These are phyloP conservation scores for Cinclus mexicanus DNA, from an alignment of 2,113 vertebrate genomes.

Conservation along the genomic window DNA sequence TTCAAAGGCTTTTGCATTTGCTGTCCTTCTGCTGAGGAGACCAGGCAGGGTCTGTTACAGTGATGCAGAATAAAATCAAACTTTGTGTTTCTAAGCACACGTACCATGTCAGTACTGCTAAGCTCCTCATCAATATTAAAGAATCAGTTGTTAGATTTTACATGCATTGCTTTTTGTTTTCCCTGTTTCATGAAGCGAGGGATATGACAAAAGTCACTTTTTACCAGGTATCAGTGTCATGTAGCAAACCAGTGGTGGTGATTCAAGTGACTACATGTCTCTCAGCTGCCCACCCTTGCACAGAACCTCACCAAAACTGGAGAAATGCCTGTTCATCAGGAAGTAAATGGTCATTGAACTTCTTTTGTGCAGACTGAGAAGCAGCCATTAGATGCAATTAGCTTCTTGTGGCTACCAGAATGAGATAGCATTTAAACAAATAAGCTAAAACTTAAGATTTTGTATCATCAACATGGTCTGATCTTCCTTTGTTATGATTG, in stretches of 20 bases:
- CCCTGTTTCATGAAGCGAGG: not conserved
- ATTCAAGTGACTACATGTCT: not conserved
- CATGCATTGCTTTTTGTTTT: not conserved
- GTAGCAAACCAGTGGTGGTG: not conserved
- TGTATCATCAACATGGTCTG: not conserved
- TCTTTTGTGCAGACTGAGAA: not conserved
- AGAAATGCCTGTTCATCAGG: fast-evolving
- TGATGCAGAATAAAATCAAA: not conserved
- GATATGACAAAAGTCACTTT: not conserved
- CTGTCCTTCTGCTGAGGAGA: not conserved
- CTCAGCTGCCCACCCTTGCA: not conserved
- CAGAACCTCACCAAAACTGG: not conserved
- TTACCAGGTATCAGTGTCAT: not conserved
- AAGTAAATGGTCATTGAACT: not conserved
- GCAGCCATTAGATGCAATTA: not conserved
- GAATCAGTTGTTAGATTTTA: not conserved
- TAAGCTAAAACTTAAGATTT: not conserved
- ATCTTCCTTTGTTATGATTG: not conserved
- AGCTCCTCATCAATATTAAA: slow-evolving; percentile 24
- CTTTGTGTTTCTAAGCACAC: not conserved
- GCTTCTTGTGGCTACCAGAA: not conserved
- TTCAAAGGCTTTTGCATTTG: not conserved
- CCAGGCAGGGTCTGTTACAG: not conserved
- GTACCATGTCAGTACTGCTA: not conserved
- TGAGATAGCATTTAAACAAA: not conserved